Conservation (phyloP, 2,888 invertebrate species). For the Heteropelma amictum region DNA sequence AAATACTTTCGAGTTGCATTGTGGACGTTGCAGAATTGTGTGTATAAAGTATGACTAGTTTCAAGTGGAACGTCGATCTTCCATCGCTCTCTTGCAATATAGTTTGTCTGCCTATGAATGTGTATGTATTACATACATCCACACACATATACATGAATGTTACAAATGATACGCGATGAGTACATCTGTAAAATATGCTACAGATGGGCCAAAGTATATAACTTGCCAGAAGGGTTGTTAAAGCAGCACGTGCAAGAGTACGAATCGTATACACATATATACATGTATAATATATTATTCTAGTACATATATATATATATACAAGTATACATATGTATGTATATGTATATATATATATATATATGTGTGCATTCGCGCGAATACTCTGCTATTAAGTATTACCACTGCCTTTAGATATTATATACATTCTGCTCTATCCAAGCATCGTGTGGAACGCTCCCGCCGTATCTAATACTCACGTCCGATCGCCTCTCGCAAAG, state of each 20-base stretch:
- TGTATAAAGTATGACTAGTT: conserved; percentile 4
- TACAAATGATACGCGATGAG: conserved; percentile 19
- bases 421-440: neutral
- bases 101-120: neutral
- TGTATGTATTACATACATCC: neutral
- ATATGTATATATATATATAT: conserved; percentile 6
- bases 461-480: conserved; percentile 39
- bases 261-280: neutral
- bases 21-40: neutral
- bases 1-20: too few species aligned
- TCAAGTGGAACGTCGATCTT: conserved; percentile 21
- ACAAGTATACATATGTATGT: neutral
- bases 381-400: conserved; percentile 41
- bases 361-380: conserved; percentile 18
- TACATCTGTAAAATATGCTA: conserved; percentile 23
- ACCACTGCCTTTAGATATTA: conserved; percentile 22
- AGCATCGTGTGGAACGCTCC: conserved; percentile 22
- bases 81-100: neutral
- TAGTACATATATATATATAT: too few species aligned
- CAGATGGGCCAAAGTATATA: neutral
- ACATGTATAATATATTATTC: neutral
- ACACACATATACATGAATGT: neutral
- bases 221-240: conserved; percentile 35
- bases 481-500: conserved; percentile 43
- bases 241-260: conserved; percentile 3